Percentiles rank a stretch among this genome's conserved stretches.
phyloP scores from a whole-genome alignment of 2,888 invertebrate genomes.

The Strigamia crassipes region DNA sequence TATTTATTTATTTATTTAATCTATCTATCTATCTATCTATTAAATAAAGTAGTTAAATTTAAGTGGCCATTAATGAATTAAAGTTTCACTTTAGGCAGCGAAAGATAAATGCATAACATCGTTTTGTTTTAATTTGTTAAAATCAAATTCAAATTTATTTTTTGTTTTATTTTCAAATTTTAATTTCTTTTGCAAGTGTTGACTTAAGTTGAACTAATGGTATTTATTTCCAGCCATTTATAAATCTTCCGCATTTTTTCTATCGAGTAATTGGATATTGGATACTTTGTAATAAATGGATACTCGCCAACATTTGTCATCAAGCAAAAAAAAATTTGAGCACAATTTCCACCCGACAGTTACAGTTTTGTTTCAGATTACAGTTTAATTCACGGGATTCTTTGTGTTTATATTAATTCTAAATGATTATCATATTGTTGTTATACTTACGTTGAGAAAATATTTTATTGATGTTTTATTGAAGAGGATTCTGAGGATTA shows the following conservation, averaged over 20 bases:
- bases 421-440: conserved; percentile 38
- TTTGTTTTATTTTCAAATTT: conserved; percentile 2
- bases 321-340: background rate
- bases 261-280: conserved; percentile 32
- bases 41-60: background rate
- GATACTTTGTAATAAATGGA: background rate
- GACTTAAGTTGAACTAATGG: conserved; percentile 12
- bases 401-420: conserved; percentile 32
- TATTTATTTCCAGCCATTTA: conserved; percentile 38
- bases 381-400: conserved; percentile 15
- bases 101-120: no score
- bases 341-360: background rate
- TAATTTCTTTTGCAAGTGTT: background rate
- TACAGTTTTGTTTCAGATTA: conserved; percentile 27
- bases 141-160: background rate
- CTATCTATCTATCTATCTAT: background rate
- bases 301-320: background rate
- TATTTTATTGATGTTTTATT: conserved; percentile 20
- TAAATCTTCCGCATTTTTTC: conserved; percentile 7
- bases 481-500: conserved; percentile 35
- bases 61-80: background rate
- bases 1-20: background rate
- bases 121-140: background rate
- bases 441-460: conserved; percentile 39
- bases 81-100: no score